phyloP scores from a whole-genome alignment of 2,113 vertebrate species.

The Dromaius novaehollandiae region DNA sequence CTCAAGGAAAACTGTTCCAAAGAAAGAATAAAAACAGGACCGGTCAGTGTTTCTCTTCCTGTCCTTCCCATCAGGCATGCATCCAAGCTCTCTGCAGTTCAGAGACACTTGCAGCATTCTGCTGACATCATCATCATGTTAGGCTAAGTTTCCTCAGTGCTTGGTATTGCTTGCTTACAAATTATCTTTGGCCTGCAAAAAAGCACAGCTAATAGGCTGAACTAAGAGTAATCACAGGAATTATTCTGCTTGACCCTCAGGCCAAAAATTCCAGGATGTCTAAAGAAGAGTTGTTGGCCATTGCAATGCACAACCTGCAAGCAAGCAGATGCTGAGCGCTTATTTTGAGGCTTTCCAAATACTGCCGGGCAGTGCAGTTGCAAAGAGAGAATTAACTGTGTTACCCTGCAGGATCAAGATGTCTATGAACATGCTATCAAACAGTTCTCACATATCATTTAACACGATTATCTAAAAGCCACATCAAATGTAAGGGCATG shows the following conservation, averaged over 20 bases:
- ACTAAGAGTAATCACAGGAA: neutral
- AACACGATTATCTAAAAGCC: neutral
- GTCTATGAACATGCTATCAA: neutral
- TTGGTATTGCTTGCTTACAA: neutral
- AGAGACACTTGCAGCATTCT: neutral
- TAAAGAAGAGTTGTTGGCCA: neutral
- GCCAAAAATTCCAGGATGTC: neutral
- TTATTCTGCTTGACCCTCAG: neutral
- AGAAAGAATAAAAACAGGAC: neutral
- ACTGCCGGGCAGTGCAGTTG: neutral
- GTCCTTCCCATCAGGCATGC: neutral
- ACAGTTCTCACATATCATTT: neutral
- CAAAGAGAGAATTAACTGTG: neutral
- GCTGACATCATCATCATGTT: neutral
- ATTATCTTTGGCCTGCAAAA: neutral
- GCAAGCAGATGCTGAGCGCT: neutral
- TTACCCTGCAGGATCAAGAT: neutral
- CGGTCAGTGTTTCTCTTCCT: neutral
- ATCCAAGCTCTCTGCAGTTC: neutral
- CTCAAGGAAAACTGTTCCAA: neutral
- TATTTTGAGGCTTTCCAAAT: neutral
- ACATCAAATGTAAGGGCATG: neutral
- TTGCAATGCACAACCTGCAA: neutral
- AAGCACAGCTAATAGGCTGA: neutral
- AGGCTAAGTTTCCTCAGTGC: neutral